Evolutionary conservation across 2,797 vertebrate species (phyloP), one percentile per base, ranked within the genome.

Genomic region (Fratercula arctica): DNA sequence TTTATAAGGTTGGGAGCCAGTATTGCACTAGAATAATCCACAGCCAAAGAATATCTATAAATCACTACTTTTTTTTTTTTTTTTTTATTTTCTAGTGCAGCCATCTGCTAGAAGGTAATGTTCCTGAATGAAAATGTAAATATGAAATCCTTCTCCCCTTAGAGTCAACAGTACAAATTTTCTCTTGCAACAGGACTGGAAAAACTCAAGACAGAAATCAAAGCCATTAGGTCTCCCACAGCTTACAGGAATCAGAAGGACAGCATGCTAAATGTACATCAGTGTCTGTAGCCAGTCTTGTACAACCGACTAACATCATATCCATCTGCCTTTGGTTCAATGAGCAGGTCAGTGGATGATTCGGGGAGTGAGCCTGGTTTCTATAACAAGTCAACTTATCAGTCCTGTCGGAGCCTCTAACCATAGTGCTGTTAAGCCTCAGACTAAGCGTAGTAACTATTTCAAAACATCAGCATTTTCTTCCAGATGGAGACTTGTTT

Each of bases 11-110:
- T 77, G 51, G 26, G 29, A 95, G n/a, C 39, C 68, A 46, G 26
- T 31, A 48, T 29, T 93, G 35, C 37, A 29, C 69, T 78, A 54
- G 25, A 87, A 91, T 85, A 77, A 95, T 86, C 31, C 73, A 59
- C 75, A 50, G 23, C 17, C 57, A 85, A 90, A 79, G 24, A 85
- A 70, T 33, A 75, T 24, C 51, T 72, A 66, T 68, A 95, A 91
- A 90, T 54, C 18, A 43, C 26, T 39, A 87, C 70, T 51, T 50
- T 74, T 48, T 48, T 51, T 54, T 39, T 89, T 74, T 51, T 50
- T 74, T 48, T 48, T 51, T 54, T 50, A 24, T 51, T 50, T 61
- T 35, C 24, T 83, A 64, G 76, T 16, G 23, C 31, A 73, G 45
- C 11, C 33, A 14, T 64, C 23, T 89, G 48, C 48, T 53, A n/a